Percentiles rank a stretch among this genome's conserved stretches.
Conservation (phyloP, 2,888 invertebrate species). For the Globia sparganii region DNA sequence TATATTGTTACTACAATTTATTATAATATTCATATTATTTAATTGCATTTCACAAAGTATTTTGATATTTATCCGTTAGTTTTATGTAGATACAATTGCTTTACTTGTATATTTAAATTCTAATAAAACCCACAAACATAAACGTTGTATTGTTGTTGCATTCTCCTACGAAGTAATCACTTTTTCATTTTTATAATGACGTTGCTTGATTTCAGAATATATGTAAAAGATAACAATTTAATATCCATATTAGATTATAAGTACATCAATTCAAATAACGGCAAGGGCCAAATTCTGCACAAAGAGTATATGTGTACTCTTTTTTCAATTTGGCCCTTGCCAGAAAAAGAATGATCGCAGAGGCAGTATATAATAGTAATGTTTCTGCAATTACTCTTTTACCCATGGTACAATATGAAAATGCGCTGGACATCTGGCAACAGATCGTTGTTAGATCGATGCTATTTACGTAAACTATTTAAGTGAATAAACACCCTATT, state of each 20-base stretch:
- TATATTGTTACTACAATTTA: background rate
- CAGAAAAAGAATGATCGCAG: no score
- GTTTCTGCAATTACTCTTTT: no score
- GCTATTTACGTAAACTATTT: background rate
- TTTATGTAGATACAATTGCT: background rate
- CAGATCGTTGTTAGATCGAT: background rate
- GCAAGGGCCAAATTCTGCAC: no score
- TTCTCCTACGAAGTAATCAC: background rate
- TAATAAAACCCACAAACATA: background rate
- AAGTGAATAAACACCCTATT: background rate
- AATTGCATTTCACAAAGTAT: background rate
- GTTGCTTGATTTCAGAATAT: no score
- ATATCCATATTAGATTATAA: no score
- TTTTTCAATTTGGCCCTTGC: no score
- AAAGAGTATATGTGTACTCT: no score
- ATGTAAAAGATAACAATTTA: no score
- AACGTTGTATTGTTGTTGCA: background rate
- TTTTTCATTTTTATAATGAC: no score
- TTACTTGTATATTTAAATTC: background rate
- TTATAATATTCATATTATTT: background rate
- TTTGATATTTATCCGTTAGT: background rate
- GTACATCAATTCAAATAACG: no score
- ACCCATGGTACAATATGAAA: no score
- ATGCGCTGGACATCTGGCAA: background rate
- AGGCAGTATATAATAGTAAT: no score